Evolutionary conservation across 2,888 invertebrate genomes (phyloP).

Genomic region (Carpatolechia fugitivella): DNA sequence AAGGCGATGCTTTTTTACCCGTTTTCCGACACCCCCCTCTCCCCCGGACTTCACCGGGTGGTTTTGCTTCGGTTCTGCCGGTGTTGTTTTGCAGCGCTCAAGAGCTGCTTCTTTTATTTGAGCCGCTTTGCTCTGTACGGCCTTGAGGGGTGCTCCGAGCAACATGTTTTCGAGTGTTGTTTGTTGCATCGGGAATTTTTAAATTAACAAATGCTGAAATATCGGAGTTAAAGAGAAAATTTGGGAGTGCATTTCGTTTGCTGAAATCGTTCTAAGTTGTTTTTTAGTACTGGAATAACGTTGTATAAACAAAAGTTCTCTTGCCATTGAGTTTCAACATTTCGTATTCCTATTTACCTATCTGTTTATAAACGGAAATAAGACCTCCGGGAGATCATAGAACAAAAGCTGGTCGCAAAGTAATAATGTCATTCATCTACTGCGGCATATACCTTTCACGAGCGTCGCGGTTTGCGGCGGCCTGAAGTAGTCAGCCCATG

Average conservation of each 20-base stretch:
- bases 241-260: slow-evolving; percentile 3
- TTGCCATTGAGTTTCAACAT: no score
- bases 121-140: slow-evolving; percentile 71
- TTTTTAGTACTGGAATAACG: not conserved
- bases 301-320: not conserved
- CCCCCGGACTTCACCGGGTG: slow-evolving; percentile 75
- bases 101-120: slow-evolving; percentile 77
- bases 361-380: no score
- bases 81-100: slow-evolving; percentile 78
- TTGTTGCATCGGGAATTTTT: slow-evolving; percentile 72
- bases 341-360: no score
- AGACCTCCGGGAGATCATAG: no score
- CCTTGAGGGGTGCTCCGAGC: slow-evolving; percentile 70
- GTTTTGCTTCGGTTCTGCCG: slow-evolving; percentile 75
- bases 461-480: slow-evolving; percentile 71
- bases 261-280: not conserved
- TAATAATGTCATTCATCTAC: no score
- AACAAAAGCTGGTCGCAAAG: no score
- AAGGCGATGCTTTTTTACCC: slow-evolving; percentile 71
- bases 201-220: slow-evolving; percentile 71
- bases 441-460: slow-evolving; percentile 76
- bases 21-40: slow-evolving; percentile 52
- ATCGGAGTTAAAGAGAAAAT: slow-evolving; percentile 41
- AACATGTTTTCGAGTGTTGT: slow-evolving; percentile 73
- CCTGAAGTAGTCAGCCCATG: slow-evolving; percentile 86